These are phyloP conservation scores for Toxotes chatareus DNA, from an alignment of 2,113 vertebrate genomes.

Conservation along the genomic window DNA sequence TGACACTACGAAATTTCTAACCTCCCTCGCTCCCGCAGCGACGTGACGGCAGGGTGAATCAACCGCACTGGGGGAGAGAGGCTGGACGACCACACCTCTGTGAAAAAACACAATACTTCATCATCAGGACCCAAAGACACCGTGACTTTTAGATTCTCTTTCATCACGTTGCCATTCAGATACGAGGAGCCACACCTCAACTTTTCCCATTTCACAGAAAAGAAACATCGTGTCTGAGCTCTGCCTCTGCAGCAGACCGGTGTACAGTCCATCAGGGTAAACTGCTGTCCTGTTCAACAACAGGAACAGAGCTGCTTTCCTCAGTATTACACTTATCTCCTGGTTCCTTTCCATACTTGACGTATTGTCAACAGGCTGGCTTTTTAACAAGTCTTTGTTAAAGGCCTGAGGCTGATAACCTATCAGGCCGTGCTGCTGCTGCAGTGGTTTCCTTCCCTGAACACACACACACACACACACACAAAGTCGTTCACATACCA, in stretches of 20 bases:
- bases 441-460: conserved; percentile 66
- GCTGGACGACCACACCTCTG: conserved; percentile 40
- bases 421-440: conserved; percentile 61
- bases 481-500: conserved; percentile 23
- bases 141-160: conserved; percentile 18
- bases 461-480: conserved; percentile 22
- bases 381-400: conserved; percentile 62
- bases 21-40: conserved; percentile 44
- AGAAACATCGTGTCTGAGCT: conserved; percentile 15
- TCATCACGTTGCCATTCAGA: conserved; percentile 8
- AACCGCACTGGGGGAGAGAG: conserved; percentile 23
- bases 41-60: conserved; percentile 30
- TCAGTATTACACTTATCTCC: conserved; percentile 33
- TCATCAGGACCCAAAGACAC: conserved; percentile 35
- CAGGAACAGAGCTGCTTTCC: conserved; percentile 39
- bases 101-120: conserved; percentile 51
- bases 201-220: conserved; percentile 1
- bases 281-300: neutral
- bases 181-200: conserved; percentile 9
- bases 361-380: conserved; percentile 62
- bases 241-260: neutral
- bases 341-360: conserved; percentile 42
- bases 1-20: conserved; percentile 12
- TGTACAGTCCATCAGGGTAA: neutral
- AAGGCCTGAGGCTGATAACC: conserved; percentile 68